Percentiles rank a stretch among this genome's conserved stretches.
phyloP scores from a whole-genome alignment of 2,888 invertebrate species.

The Erebia ligea region DNA sequence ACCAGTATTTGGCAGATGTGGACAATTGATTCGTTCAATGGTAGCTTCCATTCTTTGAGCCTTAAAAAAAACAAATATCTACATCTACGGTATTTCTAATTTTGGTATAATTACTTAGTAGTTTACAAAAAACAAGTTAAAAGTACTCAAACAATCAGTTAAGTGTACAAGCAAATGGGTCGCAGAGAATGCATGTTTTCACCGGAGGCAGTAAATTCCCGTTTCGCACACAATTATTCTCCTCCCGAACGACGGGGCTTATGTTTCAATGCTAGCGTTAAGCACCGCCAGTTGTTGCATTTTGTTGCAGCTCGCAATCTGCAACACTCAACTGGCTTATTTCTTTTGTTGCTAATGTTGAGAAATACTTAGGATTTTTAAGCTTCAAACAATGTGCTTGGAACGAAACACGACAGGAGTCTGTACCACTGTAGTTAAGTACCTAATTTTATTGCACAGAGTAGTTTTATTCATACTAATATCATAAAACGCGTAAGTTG shows the following conservation, averaged over 20 bases:
- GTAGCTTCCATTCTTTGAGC: no score
- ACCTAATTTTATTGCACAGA: neutral
- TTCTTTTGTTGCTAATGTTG: constrained; percentile 36
- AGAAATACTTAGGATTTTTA: constrained; percentile 23
- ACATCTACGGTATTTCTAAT: no score
- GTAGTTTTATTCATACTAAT: neutral
- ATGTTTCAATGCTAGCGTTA: constrained; percentile 59
- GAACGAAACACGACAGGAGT: neutral
- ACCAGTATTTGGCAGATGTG: no score
- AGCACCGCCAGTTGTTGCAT: constrained; percentile 40
- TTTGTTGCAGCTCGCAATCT: constrained; percentile 30
- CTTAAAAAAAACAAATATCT: no score
- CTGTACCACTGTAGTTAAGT: neutral
- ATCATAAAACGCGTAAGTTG: no score
- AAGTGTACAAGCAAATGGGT: constrained; percentile 13
- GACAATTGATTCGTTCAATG: no score
- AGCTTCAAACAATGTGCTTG: constrained; percentile 4
- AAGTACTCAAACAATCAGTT: constrained; percentile 11
- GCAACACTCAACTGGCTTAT: constrained; percentile 29
- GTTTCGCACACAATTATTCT: constrained; percentile 65
- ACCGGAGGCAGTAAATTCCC: constrained; percentile 58
- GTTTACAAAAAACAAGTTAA: neutral
- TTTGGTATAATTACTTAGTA: no score
- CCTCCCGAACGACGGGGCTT: constrained; percentile 56
- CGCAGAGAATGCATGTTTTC: constrained; percentile 44